These are phyloP conservation scores for Iphiclides podalirius DNA, from an alignment of 2,888 invertebrate species.

Conservation along the genomic window DNA sequence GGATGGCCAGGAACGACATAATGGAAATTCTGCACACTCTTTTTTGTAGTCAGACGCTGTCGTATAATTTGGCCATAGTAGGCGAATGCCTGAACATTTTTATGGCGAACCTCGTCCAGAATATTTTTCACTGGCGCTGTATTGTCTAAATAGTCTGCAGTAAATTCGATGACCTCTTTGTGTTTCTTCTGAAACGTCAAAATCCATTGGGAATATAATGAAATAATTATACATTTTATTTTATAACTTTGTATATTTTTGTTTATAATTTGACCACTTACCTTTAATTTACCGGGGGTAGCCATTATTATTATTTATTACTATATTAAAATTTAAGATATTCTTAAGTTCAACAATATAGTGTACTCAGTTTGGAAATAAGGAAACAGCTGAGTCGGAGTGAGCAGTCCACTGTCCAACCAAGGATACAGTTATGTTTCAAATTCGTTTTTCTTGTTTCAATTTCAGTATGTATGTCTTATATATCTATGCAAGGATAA, in stretches of 20 bases:
- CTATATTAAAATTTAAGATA: background rate
- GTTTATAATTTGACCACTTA: constrained; percentile 6
- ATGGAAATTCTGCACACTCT: constrained; percentile 35
- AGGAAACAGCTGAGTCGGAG: no score
- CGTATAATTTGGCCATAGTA: constrained; percentile 45
- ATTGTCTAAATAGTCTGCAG: constrained; percentile 46
- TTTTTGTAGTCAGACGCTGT: constrained; percentile 35
- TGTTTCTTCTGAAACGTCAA: constrained; percentile 24
- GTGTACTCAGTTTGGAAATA: no score
- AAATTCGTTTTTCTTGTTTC: no score
- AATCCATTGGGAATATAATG: no score
- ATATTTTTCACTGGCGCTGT: constrained; percentile 49
- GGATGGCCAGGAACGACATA: constrained; percentile 49
- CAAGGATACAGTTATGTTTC: no score
- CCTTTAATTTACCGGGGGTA: constrained; percentile 21
- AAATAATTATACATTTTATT: background rate
- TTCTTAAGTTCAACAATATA: no score
- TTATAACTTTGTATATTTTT: background rate
- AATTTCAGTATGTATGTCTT: no score
- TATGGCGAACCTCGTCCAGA: constrained; percentile 42
- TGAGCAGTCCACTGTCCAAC: no score
- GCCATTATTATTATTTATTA: constrained; percentile 8
- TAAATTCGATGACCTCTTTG: constrained; percentile 32
- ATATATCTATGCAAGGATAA: no score
- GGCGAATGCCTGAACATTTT: constrained; percentile 43